A percentile compares a stretch with the other conserved stretches of the same genome.
phyloP scores from a whole-genome alignment of 2,113 vertebrate species.

The Psephotus haematonotus region DNA sequence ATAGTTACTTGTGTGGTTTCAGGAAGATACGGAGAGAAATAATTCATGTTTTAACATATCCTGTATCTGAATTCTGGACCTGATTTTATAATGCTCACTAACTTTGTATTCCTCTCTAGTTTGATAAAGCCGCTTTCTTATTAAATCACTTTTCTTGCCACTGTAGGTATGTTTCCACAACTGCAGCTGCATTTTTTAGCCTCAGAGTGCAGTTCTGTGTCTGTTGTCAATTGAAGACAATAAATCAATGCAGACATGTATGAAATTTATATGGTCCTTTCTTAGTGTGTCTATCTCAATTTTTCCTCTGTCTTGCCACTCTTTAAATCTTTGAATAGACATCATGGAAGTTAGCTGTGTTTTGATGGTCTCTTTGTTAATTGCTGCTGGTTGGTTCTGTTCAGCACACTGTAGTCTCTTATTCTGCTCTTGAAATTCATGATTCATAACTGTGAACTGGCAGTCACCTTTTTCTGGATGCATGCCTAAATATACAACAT shows the following conservation, averaged over 20 bases:
- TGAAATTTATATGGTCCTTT: background rate
- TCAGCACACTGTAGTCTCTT: slow-evolving; percentile 3
- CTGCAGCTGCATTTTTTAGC: background rate
- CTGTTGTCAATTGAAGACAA: accelerated
- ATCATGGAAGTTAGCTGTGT: background rate
- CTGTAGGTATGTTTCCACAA: background rate
- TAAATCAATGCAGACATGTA: background rate
- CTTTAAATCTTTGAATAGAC: background rate
- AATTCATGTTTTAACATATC: background rate
- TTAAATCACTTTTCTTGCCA: background rate
- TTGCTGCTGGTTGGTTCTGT: background rate
- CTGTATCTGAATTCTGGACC: background rate
- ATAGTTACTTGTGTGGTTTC: background rate
- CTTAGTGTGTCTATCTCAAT: background rate
- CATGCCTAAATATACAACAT: slow-evolving; percentile 54
- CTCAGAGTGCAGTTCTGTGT: background rate
- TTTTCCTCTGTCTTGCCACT: background rate
- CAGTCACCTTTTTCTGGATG: slow-evolving; percentile 52
- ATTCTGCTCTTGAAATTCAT: slow-evolving; percentile 7
- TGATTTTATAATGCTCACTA: background rate
- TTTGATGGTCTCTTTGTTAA: background rate
- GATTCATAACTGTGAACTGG: slow-evolving; percentile 35
- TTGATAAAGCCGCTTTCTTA: background rate
- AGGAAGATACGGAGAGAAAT: background rate
- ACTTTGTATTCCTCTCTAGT: background rate